Base-by-base conservation (phyloP, 2,113 vertebrate species). In the Myodes glareolus region DNA sequence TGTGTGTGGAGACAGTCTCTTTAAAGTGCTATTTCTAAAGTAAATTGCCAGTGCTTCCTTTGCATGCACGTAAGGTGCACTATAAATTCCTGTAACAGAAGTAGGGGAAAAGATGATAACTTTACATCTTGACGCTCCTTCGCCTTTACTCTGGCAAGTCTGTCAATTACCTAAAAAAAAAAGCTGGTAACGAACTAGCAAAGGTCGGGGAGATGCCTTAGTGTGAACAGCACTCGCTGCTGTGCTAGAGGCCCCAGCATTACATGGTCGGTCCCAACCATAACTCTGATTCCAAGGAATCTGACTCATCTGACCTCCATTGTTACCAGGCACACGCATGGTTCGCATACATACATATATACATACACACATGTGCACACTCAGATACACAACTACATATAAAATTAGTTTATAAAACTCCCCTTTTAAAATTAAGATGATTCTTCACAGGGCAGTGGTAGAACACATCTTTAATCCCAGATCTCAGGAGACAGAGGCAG, bases 111-210 rank as follows among this genome's bases (percentile, higher is more conserved):
- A 85, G 68, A 61, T 27, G 5, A 11, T 21, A 92, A 39, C 76
- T 89, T 90, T 91, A 89, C 58, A 47, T 85, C 81, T 95, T 17
- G 72, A 12, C 82, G 78, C 89, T 68, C 42, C 47, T 42, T 73
- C 33, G 76, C 45, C 4, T 88, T 96, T 91, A 12, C 33, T 95
- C 21, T 80, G 21, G 7, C 31, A 84, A 25, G 36, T 52, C 88
- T 58, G 93, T 84, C 92, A 94, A 76, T 88, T 88, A 42, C 75
- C 58, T 96, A 94, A 68, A 47, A 70, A 68, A 47, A 70, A 52
- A 19, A 61, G 33, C 73, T 94, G 55, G 39, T 91, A n/a, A 36
- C 33, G 33, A n/a, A 9, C 70, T n/a, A 21, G 7, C 70, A 63
- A 63, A 27, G 21, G 16, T 55, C 16, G 13, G 80, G 58, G 25